Evolutionary conservation across 2,797 vertebrate species (phyloP).

Genomic region (Tamandua tetradactyla): DNA sequence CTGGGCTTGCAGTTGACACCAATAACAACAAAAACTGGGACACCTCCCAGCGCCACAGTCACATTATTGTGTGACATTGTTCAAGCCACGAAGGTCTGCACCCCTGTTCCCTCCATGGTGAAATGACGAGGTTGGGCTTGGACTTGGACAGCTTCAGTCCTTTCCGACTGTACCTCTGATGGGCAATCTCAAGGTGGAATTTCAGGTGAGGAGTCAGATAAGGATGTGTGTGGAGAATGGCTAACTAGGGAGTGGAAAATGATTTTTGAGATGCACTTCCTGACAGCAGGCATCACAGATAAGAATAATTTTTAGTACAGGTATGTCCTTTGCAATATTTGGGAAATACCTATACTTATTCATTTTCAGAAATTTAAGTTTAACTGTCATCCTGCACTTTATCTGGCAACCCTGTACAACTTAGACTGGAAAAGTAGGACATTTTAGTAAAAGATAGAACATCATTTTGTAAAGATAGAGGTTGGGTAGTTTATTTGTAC

Average conservation of each 20-base stretch:
- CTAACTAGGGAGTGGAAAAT: background rate
- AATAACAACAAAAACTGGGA: background rate
- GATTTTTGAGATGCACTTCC: conserved; percentile 42
- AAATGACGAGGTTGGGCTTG: background rate
- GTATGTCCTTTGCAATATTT: background rate
- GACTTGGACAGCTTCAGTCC: background rate
- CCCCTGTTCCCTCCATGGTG: background rate
- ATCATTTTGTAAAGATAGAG: conserved; percentile 24
- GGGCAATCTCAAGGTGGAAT: background rate
- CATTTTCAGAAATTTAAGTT: conserved; percentile 37
- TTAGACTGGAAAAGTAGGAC: conserved; percentile 56
- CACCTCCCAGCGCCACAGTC: background rate
- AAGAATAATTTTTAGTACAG: background rate
- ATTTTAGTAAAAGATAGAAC: conserved; percentile 39
- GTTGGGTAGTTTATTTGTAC: conserved; percentile 39
- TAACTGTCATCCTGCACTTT: conserved; percentile 6
- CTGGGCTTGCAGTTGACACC: background rate
- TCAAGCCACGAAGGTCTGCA: background rate
- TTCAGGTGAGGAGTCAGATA: background rate
- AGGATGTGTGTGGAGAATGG: background rate
- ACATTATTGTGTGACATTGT: background rate
- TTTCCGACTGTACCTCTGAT: background rate
- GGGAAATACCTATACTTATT: background rate
- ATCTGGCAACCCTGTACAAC: background rate
- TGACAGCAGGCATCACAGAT: background rate